Evolutionary conservation across 2,888 invertebrate genomes (phyloP).

Genomic region (Megaustenia siamemsis): DNA sequence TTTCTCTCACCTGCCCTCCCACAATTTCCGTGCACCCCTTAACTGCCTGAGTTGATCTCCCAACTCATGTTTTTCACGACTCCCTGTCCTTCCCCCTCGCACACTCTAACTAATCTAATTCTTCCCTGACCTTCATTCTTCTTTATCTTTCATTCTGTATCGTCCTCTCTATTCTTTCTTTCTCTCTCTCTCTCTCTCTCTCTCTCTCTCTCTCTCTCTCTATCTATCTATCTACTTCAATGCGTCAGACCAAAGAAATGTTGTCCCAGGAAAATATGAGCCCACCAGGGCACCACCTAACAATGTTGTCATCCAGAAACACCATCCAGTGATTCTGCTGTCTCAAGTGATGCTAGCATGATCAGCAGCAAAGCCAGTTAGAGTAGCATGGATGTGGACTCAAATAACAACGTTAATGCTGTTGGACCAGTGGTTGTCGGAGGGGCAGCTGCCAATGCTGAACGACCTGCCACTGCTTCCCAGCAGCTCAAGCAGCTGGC

Average conservation of each 20-base stretch:
- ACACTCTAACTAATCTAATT: no score
- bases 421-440: constrained; percentile 20
- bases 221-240: no score
- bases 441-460: constrained; percentile 31
- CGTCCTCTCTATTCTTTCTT: no score
- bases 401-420: constrained; percentile 40
- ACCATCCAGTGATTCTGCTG: constrained; percentile 55
- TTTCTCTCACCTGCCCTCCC: no score
- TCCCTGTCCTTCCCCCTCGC: no score
- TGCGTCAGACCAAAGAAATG: not conserved
- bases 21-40: no score
- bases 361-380: constrained; percentile 48
- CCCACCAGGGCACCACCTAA: not conserved
- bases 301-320: constrained; percentile 52
- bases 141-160: no score
- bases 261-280: not conserved
- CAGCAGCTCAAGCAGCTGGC: constrained; percentile 73
- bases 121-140: no score
- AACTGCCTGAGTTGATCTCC: no score
- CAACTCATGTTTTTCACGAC: no score
- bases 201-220: no score
- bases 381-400: constrained; percentile 50
- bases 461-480: constrained; percentile 60
- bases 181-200: no score
- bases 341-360: constrained; percentile 54